A percentile compares a stretch with the other conserved stretches of the same genome.
phyloP scores from a whole-genome alignment of 2,888 invertebrate genomes.

The Trichopoda pennipes region DNA sequence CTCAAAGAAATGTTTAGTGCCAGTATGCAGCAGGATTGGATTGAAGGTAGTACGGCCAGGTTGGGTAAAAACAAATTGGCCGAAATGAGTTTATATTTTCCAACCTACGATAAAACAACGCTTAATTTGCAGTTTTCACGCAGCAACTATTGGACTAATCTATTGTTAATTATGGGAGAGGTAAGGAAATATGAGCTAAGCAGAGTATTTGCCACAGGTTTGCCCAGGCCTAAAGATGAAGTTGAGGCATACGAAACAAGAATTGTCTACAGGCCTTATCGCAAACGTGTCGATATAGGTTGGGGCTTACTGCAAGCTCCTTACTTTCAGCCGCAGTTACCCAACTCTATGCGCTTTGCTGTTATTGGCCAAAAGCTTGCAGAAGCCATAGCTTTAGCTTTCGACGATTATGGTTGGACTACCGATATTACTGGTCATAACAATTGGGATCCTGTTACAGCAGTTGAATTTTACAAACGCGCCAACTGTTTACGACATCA shows the following conservation, averaged over 20 bases:
- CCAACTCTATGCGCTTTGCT: slow-evolving; percentile 73
- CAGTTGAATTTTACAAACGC: slow-evolving; percentile 72
- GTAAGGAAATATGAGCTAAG: slow-evolving; percentile 68
- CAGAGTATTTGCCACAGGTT: slow-evolving; percentile 71
- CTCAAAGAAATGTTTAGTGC: slow-evolving; percentile 70
- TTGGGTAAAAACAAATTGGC: slow-evolving; percentile 73
- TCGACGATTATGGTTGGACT: slow-evolving; percentile 77
- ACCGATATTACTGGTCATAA: slow-evolving; percentile 71
- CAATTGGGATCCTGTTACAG: slow-evolving; percentile 74
- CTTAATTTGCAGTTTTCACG: slow-evolving; percentile 66
- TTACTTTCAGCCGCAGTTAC: slow-evolving; percentile 73
- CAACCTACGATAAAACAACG: slow-evolving; percentile 65
- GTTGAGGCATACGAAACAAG: slow-evolving; percentile 75
- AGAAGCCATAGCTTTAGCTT: slow-evolving; percentile 73
- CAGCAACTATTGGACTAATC: slow-evolving; percentile 75
- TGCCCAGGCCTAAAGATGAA: slow-evolving; percentile 70
- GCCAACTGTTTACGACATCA: slow-evolving; percentile 75
- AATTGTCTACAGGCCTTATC: slow-evolving; percentile 73
- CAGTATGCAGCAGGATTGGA: slow-evolving; percentile 73
- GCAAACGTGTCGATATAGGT: slow-evolving; percentile 74
- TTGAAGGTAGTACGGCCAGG: slow-evolving; percentile 75
- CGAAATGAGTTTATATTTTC: slow-evolving; percentile 71
- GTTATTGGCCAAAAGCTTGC: slow-evolving; percentile 74
- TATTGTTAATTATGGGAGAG: slow-evolving; percentile 67
- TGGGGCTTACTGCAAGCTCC: slow-evolving; percentile 76